Conservation (phyloP, 2,113 vertebrate species). For the Meles meles region DNA sequence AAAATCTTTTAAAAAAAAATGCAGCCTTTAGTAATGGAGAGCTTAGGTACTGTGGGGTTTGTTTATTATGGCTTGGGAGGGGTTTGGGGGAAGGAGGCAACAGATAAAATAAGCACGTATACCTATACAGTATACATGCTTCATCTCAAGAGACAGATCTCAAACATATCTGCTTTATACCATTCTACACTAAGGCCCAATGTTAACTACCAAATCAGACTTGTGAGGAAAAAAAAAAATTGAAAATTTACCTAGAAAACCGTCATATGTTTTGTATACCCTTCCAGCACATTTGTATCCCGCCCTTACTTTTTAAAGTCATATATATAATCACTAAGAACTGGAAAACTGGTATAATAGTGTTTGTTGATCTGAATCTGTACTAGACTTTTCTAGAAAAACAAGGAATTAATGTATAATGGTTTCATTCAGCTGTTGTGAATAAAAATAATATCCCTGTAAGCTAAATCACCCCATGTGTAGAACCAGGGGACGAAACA, state of each 20-base stretch:
- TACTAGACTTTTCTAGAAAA: background rate
- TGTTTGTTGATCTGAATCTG: background rate
- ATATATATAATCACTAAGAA: background rate
- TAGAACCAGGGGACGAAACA: background rate
- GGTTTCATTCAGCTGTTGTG: background rate
- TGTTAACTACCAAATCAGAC: background rate
- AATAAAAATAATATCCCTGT: background rate
- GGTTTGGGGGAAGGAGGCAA: background rate
- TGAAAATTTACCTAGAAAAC: background rate
- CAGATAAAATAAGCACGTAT: no score
- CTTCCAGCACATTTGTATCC: background rate
- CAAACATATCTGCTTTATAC: background rate
- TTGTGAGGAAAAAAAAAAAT: background rate
- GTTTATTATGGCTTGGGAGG: background rate
- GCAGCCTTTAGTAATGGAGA: no score
- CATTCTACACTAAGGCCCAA: background rate
- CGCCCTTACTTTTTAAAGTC: background rate
- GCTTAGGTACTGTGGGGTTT: background rate
- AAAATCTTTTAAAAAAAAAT: no score
- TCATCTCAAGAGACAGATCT: background rate
- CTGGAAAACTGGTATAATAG: background rate
- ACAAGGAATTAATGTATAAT: background rate
- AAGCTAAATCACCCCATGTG: background rate
- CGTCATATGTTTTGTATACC: background rate
- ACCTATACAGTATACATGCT: background rate